A percentile compares a stretch with the other conserved stretches of the same genome.
Conservation (phyloP, 2,888 invertebrate genomes). For the Neoitamus cyanurus region DNA sequence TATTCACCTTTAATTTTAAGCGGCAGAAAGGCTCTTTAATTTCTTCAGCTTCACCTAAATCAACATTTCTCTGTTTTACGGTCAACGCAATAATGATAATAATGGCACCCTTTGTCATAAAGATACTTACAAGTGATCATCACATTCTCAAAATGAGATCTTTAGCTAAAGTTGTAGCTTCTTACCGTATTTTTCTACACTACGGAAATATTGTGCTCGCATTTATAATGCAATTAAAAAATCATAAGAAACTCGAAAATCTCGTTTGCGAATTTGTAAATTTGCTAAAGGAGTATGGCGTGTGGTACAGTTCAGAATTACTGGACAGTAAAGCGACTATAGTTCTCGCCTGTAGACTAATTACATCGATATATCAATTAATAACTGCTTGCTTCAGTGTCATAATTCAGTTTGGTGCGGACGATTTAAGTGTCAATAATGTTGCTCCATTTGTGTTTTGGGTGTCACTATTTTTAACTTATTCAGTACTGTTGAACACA, state of each 20-base stretch:
- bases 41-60: not conserved
- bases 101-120: not conserved
- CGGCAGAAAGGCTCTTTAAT: not conserved
- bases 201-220: not conserved
- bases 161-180: not conserved
- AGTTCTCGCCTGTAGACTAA: not conserved
- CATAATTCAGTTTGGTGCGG: not conserved
- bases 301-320: not conserved
- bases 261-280: not conserved
- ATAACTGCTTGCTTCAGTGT: not conserved
- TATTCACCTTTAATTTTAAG: not conserved
- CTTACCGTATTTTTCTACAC: not conserved
- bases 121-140: not conserved
- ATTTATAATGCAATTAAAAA: not conserved
- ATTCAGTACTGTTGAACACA: slow-evolving; percentile 2
- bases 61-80: not conserved
- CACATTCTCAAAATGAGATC: not conserved
- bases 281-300: not conserved
- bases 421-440: not conserved
- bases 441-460: not conserved
- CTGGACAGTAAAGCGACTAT: not conserved
- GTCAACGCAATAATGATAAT: not conserved
- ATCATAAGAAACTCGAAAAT: not conserved
- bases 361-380: not conserved
- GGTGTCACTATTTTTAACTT: not conserved